These are phyloP conservation scores for Zosterops borbonicus DNA, from an alignment of 2,113 vertebrate genomes.

Conservation along the genomic window DNA sequence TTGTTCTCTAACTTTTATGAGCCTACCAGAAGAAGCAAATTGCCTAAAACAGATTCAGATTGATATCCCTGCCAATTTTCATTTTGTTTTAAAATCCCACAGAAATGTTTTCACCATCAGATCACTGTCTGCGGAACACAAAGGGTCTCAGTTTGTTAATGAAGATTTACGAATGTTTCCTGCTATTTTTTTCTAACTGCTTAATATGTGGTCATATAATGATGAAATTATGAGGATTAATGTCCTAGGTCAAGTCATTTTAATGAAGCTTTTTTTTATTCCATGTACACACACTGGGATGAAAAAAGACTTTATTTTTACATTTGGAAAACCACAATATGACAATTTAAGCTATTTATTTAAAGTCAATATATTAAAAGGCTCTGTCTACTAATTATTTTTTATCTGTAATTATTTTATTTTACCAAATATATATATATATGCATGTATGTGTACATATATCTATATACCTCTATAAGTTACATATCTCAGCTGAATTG, in stretches of 20 bases:
- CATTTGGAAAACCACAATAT: background rate
- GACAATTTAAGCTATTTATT: background rate
- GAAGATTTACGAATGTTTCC: conserved; percentile 17
- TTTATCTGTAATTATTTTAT: background rate
- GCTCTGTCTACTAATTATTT: background rate
- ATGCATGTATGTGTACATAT: no score
- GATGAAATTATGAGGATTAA: background rate
- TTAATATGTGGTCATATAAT: background rate
- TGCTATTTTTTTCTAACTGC: background rate
- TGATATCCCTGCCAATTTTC: background rate
- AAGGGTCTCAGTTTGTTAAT: background rate
- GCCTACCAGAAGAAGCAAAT: background rate
- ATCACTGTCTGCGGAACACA: background rate
- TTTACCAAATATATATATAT: background rate
- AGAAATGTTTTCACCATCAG: background rate
- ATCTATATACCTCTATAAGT: background rate
- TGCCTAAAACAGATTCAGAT: background rate
- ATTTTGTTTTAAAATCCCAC: background rate
- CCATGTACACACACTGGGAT: background rate
- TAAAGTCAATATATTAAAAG: background rate
- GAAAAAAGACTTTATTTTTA: background rate
- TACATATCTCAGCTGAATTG: background rate
- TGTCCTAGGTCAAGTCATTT: background rate
- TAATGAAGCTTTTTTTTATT: background rate
- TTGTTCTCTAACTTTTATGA: background rate